These are phyloP conservation scores for Spodoptera frugiperda DNA, from an alignment of 1,140 invertebrate species.

Conservation along the genomic window DNA sequence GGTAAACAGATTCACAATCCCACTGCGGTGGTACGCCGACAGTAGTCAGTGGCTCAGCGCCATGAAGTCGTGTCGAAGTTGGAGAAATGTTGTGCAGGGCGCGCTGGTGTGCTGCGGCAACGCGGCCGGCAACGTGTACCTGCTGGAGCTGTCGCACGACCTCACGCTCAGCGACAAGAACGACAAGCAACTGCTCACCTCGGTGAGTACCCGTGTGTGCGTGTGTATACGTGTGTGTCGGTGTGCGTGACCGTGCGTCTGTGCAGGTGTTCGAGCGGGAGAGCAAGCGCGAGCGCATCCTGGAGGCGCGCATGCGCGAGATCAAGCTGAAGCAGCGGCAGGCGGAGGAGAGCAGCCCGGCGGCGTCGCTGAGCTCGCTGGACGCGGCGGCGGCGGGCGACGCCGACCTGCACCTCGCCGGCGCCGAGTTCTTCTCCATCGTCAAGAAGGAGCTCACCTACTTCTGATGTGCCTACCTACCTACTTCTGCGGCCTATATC, in stretches of 20 bases:
- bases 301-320: constrained; percentile 94
- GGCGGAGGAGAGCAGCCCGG: constrained; percentile 64
- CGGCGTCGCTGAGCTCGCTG: constrained; percentile 49
- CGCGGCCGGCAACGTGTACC: background rate
- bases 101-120: too few relatives aligned
- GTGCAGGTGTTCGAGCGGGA: constrained; percentile 92
- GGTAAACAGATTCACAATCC: too few relatives aligned
- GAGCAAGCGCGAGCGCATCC: constrained; percentile 95
- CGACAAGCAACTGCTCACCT: background rate
- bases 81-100: too few relatives aligned
- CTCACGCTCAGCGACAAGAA: background rate
- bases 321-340: constrained; percentile 88
- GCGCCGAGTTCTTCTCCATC: constrained; percentile 66
- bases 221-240: too few relatives aligned
- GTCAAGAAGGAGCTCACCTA: constrained; percentile 70
- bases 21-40: too few relatives aligned
- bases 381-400: constrained; percentile 63
- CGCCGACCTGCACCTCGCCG: constrained; percentile 73
- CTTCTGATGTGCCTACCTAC: constrained; percentile 50
- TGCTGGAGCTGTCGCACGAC: background rate
- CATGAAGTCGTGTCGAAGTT: too few relatives aligned
- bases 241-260: background rate
- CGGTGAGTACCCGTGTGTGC: too few relatives aligned
- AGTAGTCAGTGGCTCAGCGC: too few relatives aligned
- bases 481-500: background rate